These are phyloP conservation scores for Drosophila sordidula DNA, from an alignment of 2,888 invertebrate species.

Conservation along the genomic window DNA sequence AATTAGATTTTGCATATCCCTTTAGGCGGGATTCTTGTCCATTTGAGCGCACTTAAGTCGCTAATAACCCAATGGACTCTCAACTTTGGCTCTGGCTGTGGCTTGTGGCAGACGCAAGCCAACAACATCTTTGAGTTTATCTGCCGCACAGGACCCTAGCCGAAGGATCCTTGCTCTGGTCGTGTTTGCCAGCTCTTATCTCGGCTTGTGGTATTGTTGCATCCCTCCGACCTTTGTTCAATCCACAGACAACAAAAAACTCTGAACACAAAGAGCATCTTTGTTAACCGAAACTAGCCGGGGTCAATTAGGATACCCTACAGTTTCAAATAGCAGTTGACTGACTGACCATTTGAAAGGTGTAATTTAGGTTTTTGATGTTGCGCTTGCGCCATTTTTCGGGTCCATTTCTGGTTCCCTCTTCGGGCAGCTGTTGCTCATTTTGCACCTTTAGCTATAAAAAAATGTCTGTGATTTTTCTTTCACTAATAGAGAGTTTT, in stretches of 20 bases:
- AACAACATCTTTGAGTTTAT: conserved; percentile 59
- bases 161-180: conserved; percentile 52
- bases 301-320: conserved; percentile 52
- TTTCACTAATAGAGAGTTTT: conserved; percentile 2
- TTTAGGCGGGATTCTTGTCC: conserved; percentile 36
- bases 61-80: conserved; percentile 51
- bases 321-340: conserved; percentile 44
- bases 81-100: conserved; percentile 30
- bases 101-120: conserved; percentile 72
- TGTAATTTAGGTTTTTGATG: conserved; percentile 72
- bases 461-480: conserved; percentile 13
- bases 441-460: conserved; percentile 48
- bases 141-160: conserved; percentile 32
- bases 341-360: conserved; percentile 75
- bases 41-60: conserved; percentile 63
- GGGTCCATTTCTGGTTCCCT: conserved; percentile 14
- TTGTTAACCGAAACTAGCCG: conserved; percentile 65
- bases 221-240: conserved; percentile 47
- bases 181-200: conserved; percentile 65
- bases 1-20: conserved; percentile 73
- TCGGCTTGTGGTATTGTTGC: conserved; percentile 79
- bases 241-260: conserved; percentile 27
- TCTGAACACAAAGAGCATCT: conserved; percentile 34
- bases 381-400: conserved; percentile 40
- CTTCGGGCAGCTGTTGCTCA: conserved; percentile 51